phyloP scores from a whole-genome alignment of 2,888 invertebrate species.

The Calephelis perditalis region DNA sequence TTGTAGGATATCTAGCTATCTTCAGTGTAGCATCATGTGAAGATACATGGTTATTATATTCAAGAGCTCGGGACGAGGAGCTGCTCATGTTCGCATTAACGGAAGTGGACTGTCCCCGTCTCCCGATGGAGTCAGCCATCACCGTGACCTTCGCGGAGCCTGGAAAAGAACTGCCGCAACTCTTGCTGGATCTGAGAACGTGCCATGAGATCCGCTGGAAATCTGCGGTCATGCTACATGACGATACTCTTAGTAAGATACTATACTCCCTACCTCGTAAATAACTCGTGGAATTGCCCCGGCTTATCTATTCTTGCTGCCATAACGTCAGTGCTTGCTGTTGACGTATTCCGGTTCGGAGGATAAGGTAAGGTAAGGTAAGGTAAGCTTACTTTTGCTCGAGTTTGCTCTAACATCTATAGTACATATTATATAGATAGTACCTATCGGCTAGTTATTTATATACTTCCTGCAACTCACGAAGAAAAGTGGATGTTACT shows the following conservation, averaged over 20 bases:
- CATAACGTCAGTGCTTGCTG: no score
- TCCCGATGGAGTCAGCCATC: constrained; percentile 82
- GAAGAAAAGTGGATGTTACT: no score
- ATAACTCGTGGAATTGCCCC: no score
- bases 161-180: constrained; percentile 87
- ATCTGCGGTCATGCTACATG: constrained; percentile 84
- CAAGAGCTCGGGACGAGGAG: constrained; percentile 79
- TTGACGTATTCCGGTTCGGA: no score
- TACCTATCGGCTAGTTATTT: no score
- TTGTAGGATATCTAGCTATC: constrained; percentile 83
- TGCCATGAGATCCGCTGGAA: constrained; percentile 83
- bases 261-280: no score
- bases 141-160: constrained; percentile 83
- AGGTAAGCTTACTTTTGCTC: no score
- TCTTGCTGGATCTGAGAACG: constrained; percentile 85
- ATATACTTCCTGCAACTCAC: no score
- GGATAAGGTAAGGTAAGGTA: no score
- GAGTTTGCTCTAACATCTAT: no score
- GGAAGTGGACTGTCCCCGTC: constrained; percentile 87
- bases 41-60: constrained; percentile 85
- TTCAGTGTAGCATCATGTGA: constrained; percentile 86
- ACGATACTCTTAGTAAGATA: constrained; percentile 82
- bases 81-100: constrained; percentile 86
- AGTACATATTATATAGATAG: no score
- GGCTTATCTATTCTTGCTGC: no score